Evolutionary conservation across 2,888 invertebrate species (phyloP), one percentile per base, ranked within the genome.

Genomic region (Bugulina stolonifera): DNA sequence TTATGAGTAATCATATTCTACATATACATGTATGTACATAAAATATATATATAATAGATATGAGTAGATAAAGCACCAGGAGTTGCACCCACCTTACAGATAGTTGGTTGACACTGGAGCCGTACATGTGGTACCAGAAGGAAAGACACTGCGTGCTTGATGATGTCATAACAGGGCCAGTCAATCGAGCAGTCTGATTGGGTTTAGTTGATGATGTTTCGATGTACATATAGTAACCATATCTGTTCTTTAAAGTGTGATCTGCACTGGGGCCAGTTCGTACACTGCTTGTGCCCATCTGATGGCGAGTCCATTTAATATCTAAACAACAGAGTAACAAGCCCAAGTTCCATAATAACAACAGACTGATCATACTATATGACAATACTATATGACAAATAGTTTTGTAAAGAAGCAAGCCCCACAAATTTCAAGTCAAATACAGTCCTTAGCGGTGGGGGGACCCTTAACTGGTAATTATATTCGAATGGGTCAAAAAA

Each of bases 211-310:
- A 14, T 22, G 74, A 64, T 2, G 71, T 58, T 76, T 74, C 34
- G 71, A 72, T 55, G 75, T 69, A 34, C 75, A 74, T 32, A 76
- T 76, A 35, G 73, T 75, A 10, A 71, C 73, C 54, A 74, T 29
- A 29, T 5, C 70, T 70, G 32, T 70, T 70, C 5, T 3, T 10
- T 34, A 76, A 75, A 0, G 81, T 82, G 75, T 82, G 82, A 74
- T 82, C 82, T 35, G 54, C 72, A 2, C 72, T 34, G 2, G 82
- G 82, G 32, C 81, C 81, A 22, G 80, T 81, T 18, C 74, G 74
- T 0, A 73, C 23, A 29, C 76, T 76, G 2, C 75, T 72, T 1
- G 79, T 81, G 3, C 69, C 86, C 0, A 80, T 79, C 27, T 72
- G 52, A 18, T 75, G 77, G 64, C 77, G 72, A 22, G 74, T 54